Conservation (phyloP, 2,888 invertebrate genomes). For the Heliconius aoede region DNA sequence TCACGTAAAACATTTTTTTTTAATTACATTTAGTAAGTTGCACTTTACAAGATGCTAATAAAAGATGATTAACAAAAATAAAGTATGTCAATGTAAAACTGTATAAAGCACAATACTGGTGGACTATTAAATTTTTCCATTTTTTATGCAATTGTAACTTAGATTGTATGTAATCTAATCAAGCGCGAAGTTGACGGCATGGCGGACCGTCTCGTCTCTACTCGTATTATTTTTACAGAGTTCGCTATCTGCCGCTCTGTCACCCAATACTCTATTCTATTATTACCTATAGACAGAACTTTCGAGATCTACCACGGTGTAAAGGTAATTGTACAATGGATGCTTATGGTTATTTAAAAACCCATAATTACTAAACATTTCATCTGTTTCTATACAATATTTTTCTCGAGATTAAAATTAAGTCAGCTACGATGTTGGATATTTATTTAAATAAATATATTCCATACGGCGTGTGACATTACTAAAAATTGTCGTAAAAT, state of each 20-base stretch:
- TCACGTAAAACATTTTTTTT: not conserved
- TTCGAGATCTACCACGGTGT: conserved; percentile 26
- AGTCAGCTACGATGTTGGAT: not conserved
- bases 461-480: not conserved
- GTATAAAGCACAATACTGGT: conserved; percentile 71
- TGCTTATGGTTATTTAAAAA: not conserved
- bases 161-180: conserved; percentile 60
- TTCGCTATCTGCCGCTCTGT: conserved; percentile 31
- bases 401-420: not conserved
- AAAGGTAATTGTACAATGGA: conserved; percentile 22
- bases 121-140: conserved; percentile 78
- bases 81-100: conserved; percentile 67
- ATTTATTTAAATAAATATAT: not conserved
- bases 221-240: conserved; percentile 30
- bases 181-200: conserved; percentile 47
- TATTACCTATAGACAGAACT: conserved; percentile 28
- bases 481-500: not conserved
- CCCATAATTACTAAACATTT: not conserved
- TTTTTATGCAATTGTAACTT: conserved; percentile 71
- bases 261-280: conserved; percentile 27
- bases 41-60: not conserved
- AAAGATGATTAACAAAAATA: conserved; percentile 48
- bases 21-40: not conserved
- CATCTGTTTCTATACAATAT: not conserved
- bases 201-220: conserved; percentile 26